Conservation (phyloP, 2,888 invertebrate genomes). For the Pammene fasciana region DNA sequence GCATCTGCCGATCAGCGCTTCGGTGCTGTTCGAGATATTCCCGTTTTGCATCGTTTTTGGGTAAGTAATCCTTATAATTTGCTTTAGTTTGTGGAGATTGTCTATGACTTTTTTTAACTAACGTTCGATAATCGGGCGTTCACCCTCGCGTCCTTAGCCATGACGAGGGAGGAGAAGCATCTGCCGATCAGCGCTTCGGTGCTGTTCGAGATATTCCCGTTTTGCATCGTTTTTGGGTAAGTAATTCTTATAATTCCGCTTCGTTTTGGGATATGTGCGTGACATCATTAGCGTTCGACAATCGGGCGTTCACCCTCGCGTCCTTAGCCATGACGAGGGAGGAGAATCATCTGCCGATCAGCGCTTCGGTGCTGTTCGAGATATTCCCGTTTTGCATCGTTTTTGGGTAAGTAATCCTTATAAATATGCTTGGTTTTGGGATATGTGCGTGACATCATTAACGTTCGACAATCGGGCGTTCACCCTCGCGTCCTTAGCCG, state of each 20-base stretch:
- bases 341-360: conserved; percentile 94
- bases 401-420: conserved; percentile 88
- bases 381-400: conserved; percentile 99
- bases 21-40: conserved; percentile 97
- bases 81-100: too few relatives aligned
- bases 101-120: conserved; percentile 96
- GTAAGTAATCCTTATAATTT: conserved; percentile 78
- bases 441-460: conserved; percentile 91
- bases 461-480: conserved; percentile 97
- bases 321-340: conserved; percentile 93
- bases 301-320: conserved; percentile 93
- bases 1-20: conserved; percentile 93
- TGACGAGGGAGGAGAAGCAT: conserved; percentile 94
- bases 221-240: conserved; percentile 98
- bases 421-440: too few relatives aligned
- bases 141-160: conserved; percentile 90
- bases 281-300: conserved; percentile 97
- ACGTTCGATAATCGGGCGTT: conserved; percentile 97
- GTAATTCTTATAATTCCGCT: conserved; percentile 56
- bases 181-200: conserved; percentile 94
- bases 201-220: conserved; percentile 98
- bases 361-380: conserved; percentile 95
- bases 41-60: conserved; percentile 99
- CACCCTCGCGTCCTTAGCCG: conserved; percentile 90
- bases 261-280: conserved; percentile 70